phyloP scores from a whole-genome alignment of 2,888 invertebrate species.

The Aphidoletes aphidimyza region DNA sequence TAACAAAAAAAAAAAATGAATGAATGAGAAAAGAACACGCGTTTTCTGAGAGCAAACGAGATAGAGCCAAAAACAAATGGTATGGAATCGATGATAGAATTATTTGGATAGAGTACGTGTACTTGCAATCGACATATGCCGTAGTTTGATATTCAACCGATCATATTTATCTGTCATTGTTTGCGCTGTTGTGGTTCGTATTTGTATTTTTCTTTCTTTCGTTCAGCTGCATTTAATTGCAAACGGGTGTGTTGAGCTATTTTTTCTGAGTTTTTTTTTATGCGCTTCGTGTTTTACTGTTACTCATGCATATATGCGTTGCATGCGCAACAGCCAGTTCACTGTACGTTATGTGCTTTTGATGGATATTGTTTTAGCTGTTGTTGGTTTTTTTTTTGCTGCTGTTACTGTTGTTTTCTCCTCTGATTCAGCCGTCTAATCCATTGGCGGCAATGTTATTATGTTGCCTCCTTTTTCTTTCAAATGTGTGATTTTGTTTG shows the following conservation, averaged over 20 bases:
- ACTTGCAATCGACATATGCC: neutral
- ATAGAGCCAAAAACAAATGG: too few relatives aligned
- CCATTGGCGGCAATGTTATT: neutral
- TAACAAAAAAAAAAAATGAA: too few relatives aligned
- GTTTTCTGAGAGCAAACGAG: too few relatives aligned
- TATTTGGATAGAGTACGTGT: neutral
- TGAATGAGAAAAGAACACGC: too few relatives aligned
- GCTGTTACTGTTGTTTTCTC: neutral
- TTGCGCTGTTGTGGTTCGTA: neutral
- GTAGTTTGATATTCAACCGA: constrained; percentile 4
- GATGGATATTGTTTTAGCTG: too few relatives aligned
- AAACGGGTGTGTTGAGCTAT: neutral
- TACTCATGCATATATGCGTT: constrained; percentile 21
- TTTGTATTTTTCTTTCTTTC: neutral
- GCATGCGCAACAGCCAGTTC: neutral
- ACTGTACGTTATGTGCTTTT: neutral
- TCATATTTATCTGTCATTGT: constrained; percentile 39
- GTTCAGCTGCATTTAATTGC: constrained; percentile 24
- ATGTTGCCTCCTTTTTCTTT: neutral
- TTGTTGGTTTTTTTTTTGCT: too few relatives aligned
- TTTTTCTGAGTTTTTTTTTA: neutral
- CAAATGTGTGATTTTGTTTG: neutral
- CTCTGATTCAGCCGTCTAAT: neutral
- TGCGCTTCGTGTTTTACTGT: neutral
- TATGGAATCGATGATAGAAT: neutral